Evolutionary conservation across 2,888 invertebrate species (phyloP).

Genomic region (Apodemia hepburni): DNA sequence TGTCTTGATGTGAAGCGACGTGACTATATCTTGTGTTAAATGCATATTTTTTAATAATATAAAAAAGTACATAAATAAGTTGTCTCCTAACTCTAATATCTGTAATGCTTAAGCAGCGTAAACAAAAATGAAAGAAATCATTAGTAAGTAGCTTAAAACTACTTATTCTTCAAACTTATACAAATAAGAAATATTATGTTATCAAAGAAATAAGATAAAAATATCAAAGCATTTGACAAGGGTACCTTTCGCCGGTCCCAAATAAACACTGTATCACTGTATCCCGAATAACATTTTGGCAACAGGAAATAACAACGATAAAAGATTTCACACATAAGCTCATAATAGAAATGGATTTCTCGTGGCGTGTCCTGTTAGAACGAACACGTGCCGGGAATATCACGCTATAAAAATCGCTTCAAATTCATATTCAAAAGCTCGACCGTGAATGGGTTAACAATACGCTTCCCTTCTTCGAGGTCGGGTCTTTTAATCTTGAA

Average conservation of each 20-base stretch:
- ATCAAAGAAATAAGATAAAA: background rate
- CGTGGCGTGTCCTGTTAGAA: slow-evolving; percentile 1
- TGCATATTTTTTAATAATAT: no score
- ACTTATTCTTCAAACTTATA: no score
- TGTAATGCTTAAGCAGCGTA: no score
- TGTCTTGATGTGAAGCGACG: no score
- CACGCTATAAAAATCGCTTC: background rate
- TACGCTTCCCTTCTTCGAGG: slow-evolving; percentile 11
- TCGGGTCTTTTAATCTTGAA: background rate
- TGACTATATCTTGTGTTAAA: no score
- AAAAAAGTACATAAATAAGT: no score
- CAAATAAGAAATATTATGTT: no score
- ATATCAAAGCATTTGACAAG: background rate
- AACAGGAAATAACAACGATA: slow-evolving; percentile 9
- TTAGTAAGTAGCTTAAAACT: no score
- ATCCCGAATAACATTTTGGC: slow-evolving; percentile 1
- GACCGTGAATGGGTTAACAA: background rate
- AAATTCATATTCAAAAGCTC: background rate
- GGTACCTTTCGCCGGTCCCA: background rate
- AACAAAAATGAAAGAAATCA: no score
- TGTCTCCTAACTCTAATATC: no score
- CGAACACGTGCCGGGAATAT: slow-evolving; percentile 1
- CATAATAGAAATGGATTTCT: slow-evolving; percentile 5
- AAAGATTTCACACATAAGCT: slow-evolving; percentile 14
- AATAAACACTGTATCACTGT: background rate